Percentiles rank a stretch among this genome's conserved stretches.
Conservation (phyloP, 2,797 vertebrate genomes). For the Mareca penelope region DNA sequence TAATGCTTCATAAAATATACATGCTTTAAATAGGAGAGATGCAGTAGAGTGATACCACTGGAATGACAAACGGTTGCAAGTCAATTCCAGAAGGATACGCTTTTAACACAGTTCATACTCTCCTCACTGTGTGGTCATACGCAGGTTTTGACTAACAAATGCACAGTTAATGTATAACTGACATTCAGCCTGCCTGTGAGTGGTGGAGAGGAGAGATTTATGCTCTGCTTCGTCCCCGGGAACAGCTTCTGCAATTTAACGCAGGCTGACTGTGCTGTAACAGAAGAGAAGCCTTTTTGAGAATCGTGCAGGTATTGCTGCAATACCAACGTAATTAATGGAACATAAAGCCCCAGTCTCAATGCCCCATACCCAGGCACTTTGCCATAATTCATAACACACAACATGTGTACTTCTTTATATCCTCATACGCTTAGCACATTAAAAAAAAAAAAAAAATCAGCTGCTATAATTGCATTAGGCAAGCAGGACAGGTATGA, state of each 20-base stretch:
- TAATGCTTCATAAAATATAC: conserved; percentile 41
- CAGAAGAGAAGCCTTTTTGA: neutral
- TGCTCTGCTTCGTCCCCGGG: neutral
- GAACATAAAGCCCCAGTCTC: neutral
- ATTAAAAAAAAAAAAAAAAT: neutral
- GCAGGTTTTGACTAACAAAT: neutral
- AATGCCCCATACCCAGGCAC: neutral
- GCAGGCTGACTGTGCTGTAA: neutral
- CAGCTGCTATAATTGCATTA: neutral
- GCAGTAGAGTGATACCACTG: neutral
- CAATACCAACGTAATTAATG: neutral
- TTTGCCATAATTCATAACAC: neutral
- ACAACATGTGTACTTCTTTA: neutral
- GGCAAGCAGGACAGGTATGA: neutral
- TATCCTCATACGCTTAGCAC: neutral
- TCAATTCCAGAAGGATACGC: neutral
- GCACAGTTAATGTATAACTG: neutral
- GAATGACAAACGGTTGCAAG: neutral
- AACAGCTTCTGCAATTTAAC: neutral
- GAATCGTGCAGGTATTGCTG: neutral
- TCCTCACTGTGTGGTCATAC: neutral
- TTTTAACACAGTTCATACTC: neutral
- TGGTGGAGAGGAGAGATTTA: neutral
- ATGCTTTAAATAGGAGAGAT: neutral
- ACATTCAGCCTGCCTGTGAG: neutral